phyloP scores from a whole-genome alignment of 2,888 invertebrate species.

The Gastrophysa polygoni region DNA sequence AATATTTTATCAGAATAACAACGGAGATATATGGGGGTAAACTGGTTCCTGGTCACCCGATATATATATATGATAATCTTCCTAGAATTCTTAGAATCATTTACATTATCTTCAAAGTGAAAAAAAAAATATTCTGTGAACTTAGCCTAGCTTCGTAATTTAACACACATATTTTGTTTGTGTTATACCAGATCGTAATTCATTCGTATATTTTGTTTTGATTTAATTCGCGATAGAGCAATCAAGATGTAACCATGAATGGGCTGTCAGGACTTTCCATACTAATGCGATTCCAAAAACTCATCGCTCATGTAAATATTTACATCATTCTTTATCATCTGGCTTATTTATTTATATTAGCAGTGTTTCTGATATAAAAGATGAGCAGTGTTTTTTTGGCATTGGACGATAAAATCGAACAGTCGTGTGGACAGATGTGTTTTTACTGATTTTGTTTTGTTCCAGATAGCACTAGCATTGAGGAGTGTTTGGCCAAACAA shows the following conservation, averaged over 20 bases:
- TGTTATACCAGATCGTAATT: background rate
- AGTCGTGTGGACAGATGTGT: no score
- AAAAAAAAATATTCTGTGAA: no score
- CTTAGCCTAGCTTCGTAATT: no score
- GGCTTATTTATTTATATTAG: background rate
- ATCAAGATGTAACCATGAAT: conserved; percentile 4
- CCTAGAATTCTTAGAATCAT: no score
- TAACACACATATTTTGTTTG: background rate
- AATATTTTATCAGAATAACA: no score
- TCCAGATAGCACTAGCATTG: conserved; percentile 57
- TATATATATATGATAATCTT: no score
- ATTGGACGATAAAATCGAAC: background rate
- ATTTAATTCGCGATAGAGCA: background rate
- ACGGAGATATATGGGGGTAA: no score
- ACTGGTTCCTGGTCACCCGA: no score
- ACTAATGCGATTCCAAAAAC: conserved; percentile 6
- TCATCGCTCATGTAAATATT: conserved; percentile 9
- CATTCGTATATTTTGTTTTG: background rate
- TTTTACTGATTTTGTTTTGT: conserved; percentile 20
- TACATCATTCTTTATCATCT: background rate
- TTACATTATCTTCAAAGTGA: no score
- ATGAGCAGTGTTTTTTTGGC: background rate
- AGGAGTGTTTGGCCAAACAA: conserved; percentile 57
- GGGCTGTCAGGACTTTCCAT: conserved; percentile 1
- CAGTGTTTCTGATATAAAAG: background rate